Conservation (phyloP, 64 coral and sea anemone genomes). For the Astreopora myriophthalma region DNA sequence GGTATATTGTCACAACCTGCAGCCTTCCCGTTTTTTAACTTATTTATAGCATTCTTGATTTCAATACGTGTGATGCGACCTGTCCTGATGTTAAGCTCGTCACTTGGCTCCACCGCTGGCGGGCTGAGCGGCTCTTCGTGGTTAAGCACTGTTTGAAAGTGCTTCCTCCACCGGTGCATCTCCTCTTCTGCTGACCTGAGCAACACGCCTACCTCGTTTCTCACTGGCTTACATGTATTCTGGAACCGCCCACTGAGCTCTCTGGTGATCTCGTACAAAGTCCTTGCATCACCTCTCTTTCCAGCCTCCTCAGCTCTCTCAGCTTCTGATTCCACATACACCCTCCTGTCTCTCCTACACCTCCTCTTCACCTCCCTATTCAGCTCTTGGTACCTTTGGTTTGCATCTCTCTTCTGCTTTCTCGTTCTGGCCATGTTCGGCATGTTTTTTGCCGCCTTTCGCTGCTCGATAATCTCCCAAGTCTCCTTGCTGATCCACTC, state of each 20-base stretch:
- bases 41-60: conserved; percentile 7
- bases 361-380: conserved; percentile 38
- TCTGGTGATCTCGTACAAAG: conserved; percentile 32
- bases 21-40: conserved; percentile 25
- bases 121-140: not conserved
- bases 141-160: not conserved
- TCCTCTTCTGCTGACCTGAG: not conserved
- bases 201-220: not conserved
- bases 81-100: conserved; percentile 37
- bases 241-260: conserved; percentile 36
- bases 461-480: conserved; percentile 44
- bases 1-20: conserved; percentile 17
- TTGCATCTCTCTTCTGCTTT: conserved; percentile 13
- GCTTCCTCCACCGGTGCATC: not conserved
- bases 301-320: conserved; percentile 26
- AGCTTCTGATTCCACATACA: conserved; percentile 43
- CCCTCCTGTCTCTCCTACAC: conserved; percentile 21
- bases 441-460: conserved; percentile 19
- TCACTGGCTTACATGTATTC: conserved; percentile 28
- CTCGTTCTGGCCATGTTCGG: conserved; percentile 22
- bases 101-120: not conserved
- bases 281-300: conserved; percentile 31
- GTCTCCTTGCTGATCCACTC: conserved; percentile 24
- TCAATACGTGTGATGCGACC: conserved; percentile 3
- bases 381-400: not conserved